phyloP scores from a whole-genome alignment of 2,797 vertebrate genomes.

The Aeoliscus strigatus region DNA sequence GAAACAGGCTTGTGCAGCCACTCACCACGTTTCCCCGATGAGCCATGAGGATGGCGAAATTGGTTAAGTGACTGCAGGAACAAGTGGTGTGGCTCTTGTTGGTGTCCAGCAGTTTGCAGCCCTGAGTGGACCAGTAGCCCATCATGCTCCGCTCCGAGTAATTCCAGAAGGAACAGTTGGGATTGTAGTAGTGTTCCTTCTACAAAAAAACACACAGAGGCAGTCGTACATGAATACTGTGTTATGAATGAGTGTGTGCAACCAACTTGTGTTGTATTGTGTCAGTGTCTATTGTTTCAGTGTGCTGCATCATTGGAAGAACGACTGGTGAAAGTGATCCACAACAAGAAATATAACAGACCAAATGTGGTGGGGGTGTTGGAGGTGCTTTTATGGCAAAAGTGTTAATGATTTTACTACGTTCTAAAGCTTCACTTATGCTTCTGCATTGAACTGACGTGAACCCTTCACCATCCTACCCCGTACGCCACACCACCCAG shows the following conservation, averaged over 20 bases:
- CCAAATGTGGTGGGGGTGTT: no score
- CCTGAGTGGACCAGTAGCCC: conserved; percentile 98
- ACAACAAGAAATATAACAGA: no score
- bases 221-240: conserved; percentile 31
- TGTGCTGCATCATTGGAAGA: conserved; percentile 1
- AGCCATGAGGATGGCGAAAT: conserved; percentile 98
- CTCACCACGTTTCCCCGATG: conserved; percentile 90
- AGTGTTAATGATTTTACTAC: no score
- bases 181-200: conserved; percentile 98
- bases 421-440: no score
- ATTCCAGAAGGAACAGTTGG: conserved; percentile 99
- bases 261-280: conserved; percentile 3
- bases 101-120: conserved; percentile 92
- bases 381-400: no score
- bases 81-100: conserved; percentile 97
- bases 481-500: no score
- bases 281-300: conserved; percentile 19
- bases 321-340: not conserved
- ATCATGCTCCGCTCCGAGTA: conserved; percentile 98
- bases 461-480: no score
- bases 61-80: conserved; percentile 97
- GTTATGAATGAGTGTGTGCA: conserved; percentile 36
- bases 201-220: conserved; percentile 54
- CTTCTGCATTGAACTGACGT: no score
- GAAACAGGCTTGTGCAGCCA: conserved; percentile 36